phyloP scores from a whole-genome alignment of 2,888 invertebrate species.

The Dicyrtoma fusca region DNA sequence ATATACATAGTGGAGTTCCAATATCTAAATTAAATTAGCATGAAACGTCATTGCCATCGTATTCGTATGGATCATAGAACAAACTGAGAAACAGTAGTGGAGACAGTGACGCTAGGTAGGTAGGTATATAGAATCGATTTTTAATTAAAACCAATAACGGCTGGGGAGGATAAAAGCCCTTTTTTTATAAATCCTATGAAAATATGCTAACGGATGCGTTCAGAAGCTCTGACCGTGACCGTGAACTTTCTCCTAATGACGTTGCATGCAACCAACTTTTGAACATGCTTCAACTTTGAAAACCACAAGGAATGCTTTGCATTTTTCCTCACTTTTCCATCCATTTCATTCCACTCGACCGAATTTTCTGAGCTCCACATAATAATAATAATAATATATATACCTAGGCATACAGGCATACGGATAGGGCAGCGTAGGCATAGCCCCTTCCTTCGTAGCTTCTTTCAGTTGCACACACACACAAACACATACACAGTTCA shows the following conservation, averaged over 20 bases:
- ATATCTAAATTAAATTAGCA: no score
- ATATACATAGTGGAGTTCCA: no score
- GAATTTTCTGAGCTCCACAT: not conserved
- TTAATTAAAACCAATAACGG: constrained; percentile 36
- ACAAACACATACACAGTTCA: not conserved
- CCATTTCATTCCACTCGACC: constrained; percentile 28
- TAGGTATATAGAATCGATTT: constrained; percentile 36
- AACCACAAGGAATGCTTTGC: constrained; percentile 20
- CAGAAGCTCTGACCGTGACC: constrained; percentile 34
- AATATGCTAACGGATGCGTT: constrained; percentile 29
- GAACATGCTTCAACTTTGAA: constrained; percentile 7
- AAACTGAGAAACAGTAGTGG: no score
- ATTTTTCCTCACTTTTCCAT: constrained; percentile 31
- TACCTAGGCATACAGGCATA: not conserved
- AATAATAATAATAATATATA: no score
- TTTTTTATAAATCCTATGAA: constrained; percentile 10
- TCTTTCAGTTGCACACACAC: not conserved
- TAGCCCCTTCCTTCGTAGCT: no score
- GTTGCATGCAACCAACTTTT: not conserved
- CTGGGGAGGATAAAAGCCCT: constrained; percentile 9
- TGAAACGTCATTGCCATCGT: no score
- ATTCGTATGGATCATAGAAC: no score
- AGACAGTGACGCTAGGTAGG: no score
- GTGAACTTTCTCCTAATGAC: constrained; percentile 29
- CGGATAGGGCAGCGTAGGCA: not conserved